Conservation (phyloP, 1,140 invertebrate genomes). For the Rhopalosiphum padi region DNA sequence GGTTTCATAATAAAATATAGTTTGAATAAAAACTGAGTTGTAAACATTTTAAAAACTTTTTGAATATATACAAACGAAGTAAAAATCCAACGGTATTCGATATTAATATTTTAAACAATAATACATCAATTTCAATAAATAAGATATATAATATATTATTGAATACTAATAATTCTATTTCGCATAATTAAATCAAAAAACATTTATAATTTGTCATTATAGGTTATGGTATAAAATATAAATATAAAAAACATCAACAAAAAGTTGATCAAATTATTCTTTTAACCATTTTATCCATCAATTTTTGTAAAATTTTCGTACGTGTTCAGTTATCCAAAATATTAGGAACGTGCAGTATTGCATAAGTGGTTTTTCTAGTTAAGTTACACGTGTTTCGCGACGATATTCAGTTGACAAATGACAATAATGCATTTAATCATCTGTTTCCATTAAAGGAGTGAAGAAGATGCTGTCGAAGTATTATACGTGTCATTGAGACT, state of each 20-base stretch:
- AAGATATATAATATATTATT: not conserved
- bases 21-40: not conserved
- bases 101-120: not conserved
- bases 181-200: not conserved
- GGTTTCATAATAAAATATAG: slow-evolving; percentile 19
- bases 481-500: not conserved
- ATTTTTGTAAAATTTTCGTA: not conserved
- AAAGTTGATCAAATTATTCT: not conserved
- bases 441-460: not conserved
- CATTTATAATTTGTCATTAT: not conserved
- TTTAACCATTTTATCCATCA: not conserved
- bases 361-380: not conserved
- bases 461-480: not conserved
- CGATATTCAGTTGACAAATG: not conserved
- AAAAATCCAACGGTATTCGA: not conserved
- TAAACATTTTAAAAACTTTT: not conserved
- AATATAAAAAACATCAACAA: not conserved
- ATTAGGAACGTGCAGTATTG: not conserved
- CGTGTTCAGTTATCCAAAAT: not conserved
- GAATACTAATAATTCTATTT: not conserved
- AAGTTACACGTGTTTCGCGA: not conserved
- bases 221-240: not conserved
- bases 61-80: not conserved
- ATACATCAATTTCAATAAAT: not conserved
- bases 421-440: not conserved